These are phyloP conservation scores for Leptoclinus maculatus DNA, from an alignment of 2,797 vertebrate genomes.

Conservation along the genomic window DNA sequence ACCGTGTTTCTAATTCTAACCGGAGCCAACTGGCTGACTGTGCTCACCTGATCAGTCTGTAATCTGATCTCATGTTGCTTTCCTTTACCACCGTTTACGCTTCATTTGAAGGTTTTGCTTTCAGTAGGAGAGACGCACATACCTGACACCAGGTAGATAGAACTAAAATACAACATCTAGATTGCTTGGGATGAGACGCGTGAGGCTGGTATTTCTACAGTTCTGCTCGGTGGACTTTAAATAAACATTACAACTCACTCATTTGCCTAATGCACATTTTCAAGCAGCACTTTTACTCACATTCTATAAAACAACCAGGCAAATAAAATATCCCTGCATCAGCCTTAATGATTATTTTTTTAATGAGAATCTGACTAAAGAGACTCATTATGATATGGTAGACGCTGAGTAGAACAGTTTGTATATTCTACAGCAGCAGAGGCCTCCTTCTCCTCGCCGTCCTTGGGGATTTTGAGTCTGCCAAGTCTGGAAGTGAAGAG, in stretches of 20 bases:
- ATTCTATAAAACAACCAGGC: not conserved
- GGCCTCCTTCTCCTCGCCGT: not conserved
- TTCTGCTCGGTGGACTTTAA: not conserved
- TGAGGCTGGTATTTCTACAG: not conserved
- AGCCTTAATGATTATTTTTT: not conserved
- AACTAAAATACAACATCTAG: not conserved
- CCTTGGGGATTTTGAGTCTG: not conserved
- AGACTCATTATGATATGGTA: not conserved
- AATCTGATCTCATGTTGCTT: not conserved
- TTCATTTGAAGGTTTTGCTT: not conserved
- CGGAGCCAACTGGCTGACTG: not conserved
- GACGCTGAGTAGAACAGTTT: not conserved
- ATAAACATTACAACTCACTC: not conserved
- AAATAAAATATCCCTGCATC: not conserved
- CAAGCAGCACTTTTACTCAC: not conserved
- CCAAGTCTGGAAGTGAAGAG: not conserved
- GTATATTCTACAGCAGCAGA: not conserved
- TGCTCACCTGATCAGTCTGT: conserved; percentile 13
- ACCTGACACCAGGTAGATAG: not conserved
- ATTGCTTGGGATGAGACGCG: not conserved
- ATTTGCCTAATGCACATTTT: not conserved
- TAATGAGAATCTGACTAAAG: not conserved
- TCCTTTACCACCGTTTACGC: not conserved
- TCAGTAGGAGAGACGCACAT: not conserved
- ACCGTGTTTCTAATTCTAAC: not conserved